These are phyloP conservation scores for Spatulosminthurus flaviceps DNA, from an alignment of 2,888 invertebrate genomes.

Conservation along the genomic window DNA sequence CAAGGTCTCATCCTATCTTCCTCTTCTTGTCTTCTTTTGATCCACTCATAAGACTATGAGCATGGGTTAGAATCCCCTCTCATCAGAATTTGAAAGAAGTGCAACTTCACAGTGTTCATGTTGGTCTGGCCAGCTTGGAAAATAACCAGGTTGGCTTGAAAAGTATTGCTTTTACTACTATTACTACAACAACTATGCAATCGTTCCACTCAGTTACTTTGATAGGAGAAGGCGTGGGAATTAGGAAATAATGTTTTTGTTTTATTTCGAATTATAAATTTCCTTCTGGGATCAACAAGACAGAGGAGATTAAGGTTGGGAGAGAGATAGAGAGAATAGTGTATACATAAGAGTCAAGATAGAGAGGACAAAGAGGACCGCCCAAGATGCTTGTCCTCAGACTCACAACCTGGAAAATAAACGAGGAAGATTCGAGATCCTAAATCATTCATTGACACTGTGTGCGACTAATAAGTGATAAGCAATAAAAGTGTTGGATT, in stretches of 20 bases:
- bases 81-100: too few relatives aligned
- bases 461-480: constrained; percentile 41
- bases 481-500: constrained; percentile 51
- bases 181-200: too few relatives aligned
- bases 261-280: constrained; percentile 31
- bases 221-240: constrained; percentile 32
- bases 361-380: constrained; percentile 33
- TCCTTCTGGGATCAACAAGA: constrained; percentile 7
- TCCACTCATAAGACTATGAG: too few relatives aligned
- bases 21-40: neutral
- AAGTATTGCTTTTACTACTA: too few relatives aligned
- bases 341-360: neutral
- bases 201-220: neutral
- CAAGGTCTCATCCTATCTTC: neutral
- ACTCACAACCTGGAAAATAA: constrained; percentile 28
- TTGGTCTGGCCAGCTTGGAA: too few relatives aligned
- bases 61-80: too few relatives aligned
- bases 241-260: constrained; percentile 29
- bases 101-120: too few relatives aligned
- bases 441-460: constrained; percentile 42
- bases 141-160: too few relatives aligned
- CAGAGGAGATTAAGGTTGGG: neutral
- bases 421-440: constrained; percentile 34
- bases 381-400: constrained; percentile 39
- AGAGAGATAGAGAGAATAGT: neutral